These are phyloP conservation scores for Noctuana brunneofusca DNA, from an alignment of 2,888 invertebrate genomes.

Conservation along the genomic window DNA sequence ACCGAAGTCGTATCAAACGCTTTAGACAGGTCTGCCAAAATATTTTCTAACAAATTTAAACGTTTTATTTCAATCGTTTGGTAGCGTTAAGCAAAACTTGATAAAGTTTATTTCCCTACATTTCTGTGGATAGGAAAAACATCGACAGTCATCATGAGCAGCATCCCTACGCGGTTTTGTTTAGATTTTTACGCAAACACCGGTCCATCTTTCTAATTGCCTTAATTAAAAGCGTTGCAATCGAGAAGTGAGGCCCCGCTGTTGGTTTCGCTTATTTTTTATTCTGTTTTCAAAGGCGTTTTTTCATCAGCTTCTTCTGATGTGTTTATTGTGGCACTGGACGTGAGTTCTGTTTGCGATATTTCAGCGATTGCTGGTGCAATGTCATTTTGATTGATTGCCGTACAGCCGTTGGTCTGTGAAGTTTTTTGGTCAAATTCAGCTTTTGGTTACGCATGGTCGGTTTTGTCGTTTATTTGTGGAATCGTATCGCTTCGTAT, in stretches of 20 bases:
- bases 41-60: no score
- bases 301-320: constrained; percentile 13
- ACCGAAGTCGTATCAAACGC: neutral
- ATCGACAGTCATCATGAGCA: constrained; percentile 45
- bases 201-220: constrained; percentile 77
- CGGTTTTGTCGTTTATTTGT: neutral
- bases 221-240: constrained; percentile 75
- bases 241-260: constrained; percentile 48
- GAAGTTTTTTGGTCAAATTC: neutral
- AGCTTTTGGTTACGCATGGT: neutral
- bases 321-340: constrained; percentile 30
- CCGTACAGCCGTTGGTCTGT: neutral
- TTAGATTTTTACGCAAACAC: constrained; percentile 81
- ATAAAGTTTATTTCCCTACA: no score
- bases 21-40: neutral
- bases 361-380: constrained; percentile 8
- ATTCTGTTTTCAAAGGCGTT: constrained; percentile 31
- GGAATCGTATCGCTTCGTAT: neutral
- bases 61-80: neutral
- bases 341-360: constrained; percentile 5
- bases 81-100: no score
- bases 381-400: neutral
- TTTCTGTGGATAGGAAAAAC: neutral
- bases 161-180: constrained; percentile 61
- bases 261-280: constrained; percentile 28